A percentile compares a stretch with the other conserved stretches of the same genome.
Conservation (phyloP, 2,797 vertebrate species). For the Lacerta viridis region DNA sequence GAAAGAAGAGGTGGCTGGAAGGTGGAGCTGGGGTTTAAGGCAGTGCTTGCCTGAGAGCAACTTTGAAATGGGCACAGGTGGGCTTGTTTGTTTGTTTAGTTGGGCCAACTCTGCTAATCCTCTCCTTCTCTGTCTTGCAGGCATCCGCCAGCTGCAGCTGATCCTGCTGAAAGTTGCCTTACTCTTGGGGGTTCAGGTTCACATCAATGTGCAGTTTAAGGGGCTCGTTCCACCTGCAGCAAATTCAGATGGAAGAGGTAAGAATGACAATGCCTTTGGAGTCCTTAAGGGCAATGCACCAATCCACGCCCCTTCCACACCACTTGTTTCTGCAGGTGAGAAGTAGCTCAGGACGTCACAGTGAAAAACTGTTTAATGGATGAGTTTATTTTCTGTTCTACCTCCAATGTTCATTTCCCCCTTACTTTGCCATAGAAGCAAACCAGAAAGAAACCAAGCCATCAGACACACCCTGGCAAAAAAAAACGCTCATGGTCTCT, state of each 20-base stretch:
- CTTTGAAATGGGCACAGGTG: neutral
- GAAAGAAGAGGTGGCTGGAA: neutral
- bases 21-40: neutral
- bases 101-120: neutral
- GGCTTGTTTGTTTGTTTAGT: neutral
- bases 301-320: neutral
- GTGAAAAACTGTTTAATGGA: neutral
- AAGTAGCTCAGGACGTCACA: neutral
- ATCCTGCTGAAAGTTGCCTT: conserved; percentile 91
- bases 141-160: conserved; percentile 94
- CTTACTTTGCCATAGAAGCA: neutral
- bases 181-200: conserved; percentile 93
- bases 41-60: neutral
- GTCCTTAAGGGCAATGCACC: neutral
- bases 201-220: conserved; percentile 86
- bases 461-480: too few relatives aligned
- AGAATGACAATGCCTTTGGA: neutral
- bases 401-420: neutral
- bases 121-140: conserved; percentile 72
- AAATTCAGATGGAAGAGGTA: conserved; percentile 22
- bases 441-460: neutral
- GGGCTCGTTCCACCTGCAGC: conserved; percentile 76
- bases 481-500: neutral
- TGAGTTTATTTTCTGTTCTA: neutral
- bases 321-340: neutral